phyloP scores from a whole-genome alignment of 2,113 vertebrate genomes.

The Stegostoma tigrinum region DNA sequence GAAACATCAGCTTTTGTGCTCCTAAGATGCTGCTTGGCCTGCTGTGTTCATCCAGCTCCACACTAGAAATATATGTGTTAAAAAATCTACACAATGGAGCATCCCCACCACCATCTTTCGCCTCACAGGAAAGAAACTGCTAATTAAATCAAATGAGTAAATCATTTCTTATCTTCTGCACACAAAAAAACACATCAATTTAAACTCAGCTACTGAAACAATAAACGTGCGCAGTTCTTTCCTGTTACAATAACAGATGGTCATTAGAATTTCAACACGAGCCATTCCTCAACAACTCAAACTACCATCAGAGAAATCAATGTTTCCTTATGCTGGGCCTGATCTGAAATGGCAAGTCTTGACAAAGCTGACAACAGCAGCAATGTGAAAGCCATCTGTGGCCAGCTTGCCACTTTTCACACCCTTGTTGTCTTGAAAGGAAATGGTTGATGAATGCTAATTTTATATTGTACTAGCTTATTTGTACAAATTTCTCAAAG shows the following conservation, averaged over 20 bases:
- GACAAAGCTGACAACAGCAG: not conserved
- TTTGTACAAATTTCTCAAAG: not conserved
- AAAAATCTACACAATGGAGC: not conserved
- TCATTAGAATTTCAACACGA: not conserved
- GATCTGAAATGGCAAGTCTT: not conserved
- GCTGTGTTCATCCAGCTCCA: too few relatives aligned
- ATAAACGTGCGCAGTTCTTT: constrained; percentile 3
- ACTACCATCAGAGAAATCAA: not conserved
- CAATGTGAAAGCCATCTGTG: not conserved
- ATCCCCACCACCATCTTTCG: not conserved
- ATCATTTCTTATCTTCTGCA: not conserved
- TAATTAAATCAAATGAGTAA: not conserved
- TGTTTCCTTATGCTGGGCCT: not conserved
- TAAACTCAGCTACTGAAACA: not conserved
- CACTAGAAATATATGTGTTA: not conserved
- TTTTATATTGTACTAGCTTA: not conserved
- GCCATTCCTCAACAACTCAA: not conserved
- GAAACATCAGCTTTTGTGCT: too few relatives aligned
- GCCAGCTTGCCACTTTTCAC: not conserved
- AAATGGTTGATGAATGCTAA: not conserved
- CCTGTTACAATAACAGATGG: not conserved
- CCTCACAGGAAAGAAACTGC: not conserved
- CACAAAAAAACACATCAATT: not conserved
- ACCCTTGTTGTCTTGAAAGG: not conserved
- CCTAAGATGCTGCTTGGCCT: too few relatives aligned